A percentile compares a stretch with the other conserved stretches of the same genome.
Evolutionary conservation across 2,113 vertebrate genomes (phyloP).

Genomic region (Elaphurus davidianus): DNA sequence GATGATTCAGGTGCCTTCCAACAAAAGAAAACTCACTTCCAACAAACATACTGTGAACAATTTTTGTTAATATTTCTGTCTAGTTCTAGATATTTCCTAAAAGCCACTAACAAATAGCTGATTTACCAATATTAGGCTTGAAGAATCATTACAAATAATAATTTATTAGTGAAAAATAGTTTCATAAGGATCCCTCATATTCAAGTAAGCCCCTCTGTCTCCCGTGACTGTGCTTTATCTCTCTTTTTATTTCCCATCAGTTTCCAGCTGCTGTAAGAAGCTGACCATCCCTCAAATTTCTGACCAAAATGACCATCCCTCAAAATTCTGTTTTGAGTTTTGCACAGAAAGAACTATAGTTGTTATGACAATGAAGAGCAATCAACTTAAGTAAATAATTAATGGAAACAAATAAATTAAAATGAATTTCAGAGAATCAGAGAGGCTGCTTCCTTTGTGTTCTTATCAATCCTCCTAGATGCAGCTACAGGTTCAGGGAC

Average conservation of each 20-base stretch:
- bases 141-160: neutral
- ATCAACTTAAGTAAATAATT: conserved; percentile 49
- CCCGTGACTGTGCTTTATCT: neutral
- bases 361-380: conserved; percentile 35
- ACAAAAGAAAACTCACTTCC: neutral
- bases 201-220: neutral
- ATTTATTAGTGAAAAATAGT: neutral
- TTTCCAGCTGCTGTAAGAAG: neutral
- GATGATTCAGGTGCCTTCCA: neutral
- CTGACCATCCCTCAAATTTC: neutral
- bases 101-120: neutral
- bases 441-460: neutral
- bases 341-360: neutral
- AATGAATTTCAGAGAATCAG: conserved; percentile 1
- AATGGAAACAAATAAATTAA: conserved; percentile 51
- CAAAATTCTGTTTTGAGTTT: neutral
- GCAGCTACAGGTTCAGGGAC: neutral
- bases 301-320: neutral
- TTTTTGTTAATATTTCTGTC: neutral
- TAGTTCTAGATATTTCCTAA: neutral
- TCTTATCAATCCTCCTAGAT: neutral
- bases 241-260: neutral
- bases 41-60: neutral
- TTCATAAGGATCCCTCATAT: neutral
- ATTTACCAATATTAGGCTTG: neutral